These are phyloP conservation scores for Trichoplusia ni DNA, from an alignment of 1,140 invertebrate species.

Conservation along the genomic window DNA sequence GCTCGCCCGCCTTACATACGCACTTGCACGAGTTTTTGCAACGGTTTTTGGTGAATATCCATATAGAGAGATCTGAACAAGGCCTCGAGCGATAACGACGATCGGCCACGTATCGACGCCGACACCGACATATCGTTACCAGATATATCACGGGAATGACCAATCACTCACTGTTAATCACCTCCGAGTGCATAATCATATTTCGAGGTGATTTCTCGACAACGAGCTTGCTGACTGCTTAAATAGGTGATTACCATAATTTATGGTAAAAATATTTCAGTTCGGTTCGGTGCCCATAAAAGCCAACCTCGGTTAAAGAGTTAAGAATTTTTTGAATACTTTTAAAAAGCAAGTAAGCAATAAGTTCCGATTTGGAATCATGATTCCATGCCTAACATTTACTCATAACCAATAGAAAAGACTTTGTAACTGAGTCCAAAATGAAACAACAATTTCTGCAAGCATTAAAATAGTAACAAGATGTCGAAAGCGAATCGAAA, in stretches of 20 bases:
- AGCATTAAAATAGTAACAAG: neutral
- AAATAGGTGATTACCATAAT: neutral
- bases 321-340: too few species aligned
- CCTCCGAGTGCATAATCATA: neutral
- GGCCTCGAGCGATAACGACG: constrained; percentile 6
- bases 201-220: neutral
- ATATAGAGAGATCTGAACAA: constrained; percentile 46
- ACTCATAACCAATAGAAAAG: too few species aligned
- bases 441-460: neutral
- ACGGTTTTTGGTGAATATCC: constrained; percentile 69
- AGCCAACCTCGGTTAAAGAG: too few species aligned
- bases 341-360: too few species aligned
- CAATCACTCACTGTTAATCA: constrained; percentile 16
- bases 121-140: neutral
- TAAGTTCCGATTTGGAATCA: too few species aligned
- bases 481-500: constrained; percentile 18
- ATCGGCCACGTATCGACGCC: neutral
- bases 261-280: neutral
- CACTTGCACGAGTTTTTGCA: constrained; percentile 58
- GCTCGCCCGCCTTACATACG: constrained; percentile 43
- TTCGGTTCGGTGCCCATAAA: neutral
- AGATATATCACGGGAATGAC: neutral
- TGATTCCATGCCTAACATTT: too few species aligned
- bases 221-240: neutral
- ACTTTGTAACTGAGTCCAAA: too few species aligned